A percentile compares a stretch with the other conserved stretches of the same genome.
Conservation (phyloP, 2,888 invertebrate genomes). For the Ichneumoninae sp. region DNA sequence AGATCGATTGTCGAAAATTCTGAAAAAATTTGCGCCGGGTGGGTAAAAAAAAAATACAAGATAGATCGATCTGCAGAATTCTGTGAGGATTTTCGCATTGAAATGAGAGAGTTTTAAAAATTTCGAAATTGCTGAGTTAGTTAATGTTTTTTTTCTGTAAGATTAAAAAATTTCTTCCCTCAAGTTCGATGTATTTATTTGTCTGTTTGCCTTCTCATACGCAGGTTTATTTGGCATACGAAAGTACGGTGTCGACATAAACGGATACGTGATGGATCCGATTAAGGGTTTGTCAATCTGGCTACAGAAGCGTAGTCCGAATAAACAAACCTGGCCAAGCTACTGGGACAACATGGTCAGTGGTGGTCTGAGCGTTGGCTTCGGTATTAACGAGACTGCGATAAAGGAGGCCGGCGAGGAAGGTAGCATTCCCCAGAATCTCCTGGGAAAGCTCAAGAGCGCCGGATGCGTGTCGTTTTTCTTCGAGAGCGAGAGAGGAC, state of each 20-base stretch:
- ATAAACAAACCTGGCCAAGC: slow-evolving; percentile 98
- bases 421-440: slow-evolving; percentile 93
- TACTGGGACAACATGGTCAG: slow-evolving; percentile 98
- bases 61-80: no score
- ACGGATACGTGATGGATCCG: slow-evolving; percentile 95
- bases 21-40: background rate
- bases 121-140: no score
- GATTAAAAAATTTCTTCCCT: background rate
- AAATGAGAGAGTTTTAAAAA: no score
- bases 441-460: slow-evolving; percentile 91
- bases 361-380: slow-evolving; percentile 95
- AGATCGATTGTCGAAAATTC: background rate
- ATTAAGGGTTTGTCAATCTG: slow-evolving; percentile 94
- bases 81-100: no score
- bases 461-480: slow-evolving; percentile 95
- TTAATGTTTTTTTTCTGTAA: background rate
- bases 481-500: slow-evolving; percentile 96
- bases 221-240: slow-evolving; percentile 94
- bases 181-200: background rate
- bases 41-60: no score
- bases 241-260: slow-evolving; percentile 97
- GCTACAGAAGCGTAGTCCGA: slow-evolving; percentile 95
- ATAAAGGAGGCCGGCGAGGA: slow-evolving; percentile 97
- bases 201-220: slow-evolving; percentile 15
- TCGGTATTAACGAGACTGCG: slow-evolving; percentile 94